Evolutionary conservation across 1,140 invertebrate species (phyloP), one percentile per base, ranked within the genome.

Genomic region (Papilio xuthus): DNA sequence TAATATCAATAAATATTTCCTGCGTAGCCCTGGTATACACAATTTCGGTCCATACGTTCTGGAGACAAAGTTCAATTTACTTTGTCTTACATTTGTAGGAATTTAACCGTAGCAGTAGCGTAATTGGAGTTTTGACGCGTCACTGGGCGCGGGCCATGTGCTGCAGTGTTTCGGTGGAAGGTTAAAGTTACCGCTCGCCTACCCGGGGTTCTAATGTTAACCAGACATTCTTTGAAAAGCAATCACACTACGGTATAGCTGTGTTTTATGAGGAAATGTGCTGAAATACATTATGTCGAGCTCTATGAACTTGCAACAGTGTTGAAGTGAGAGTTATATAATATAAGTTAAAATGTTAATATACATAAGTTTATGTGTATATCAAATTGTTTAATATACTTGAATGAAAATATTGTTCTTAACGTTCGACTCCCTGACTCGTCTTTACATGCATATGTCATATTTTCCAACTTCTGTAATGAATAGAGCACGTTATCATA

Each of bases 1-100:
- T 69, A 79, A 79, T 79, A 79, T 75, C 69, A 79, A 76, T 79
- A 79, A 79, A 79, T 50, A 76, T 79, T 76, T 70, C 26, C 20
- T 53, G 41, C 18, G 41, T 47, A 37, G 26, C 2, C 15, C 18
- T 18, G 15, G 32, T 7, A 23, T 69, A 18, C 2, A 18, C 32
- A 15, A 42, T 32, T 71, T 71, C 20, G 23, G 50, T 28, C 70
- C 50, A 13, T 73, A 60, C 44, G n/a, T 15, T 10, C 9, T 28
- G 47, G 7, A 15, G 8, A 28, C 71, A 78, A 63, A 41, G 69
- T 72, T 73, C 32, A n/a, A 44, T 26, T 78, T 44, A 28, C 60
- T 6, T 67, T 67, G 10, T 15, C 60, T 1, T 67, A 67, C 23
- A 26, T 60, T 60, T 60, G 56, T 60, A 60, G 60, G 60, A 67